Conservation (phyloP, 2,113 vertebrate species). For the Daboia siamensis region DNA sequence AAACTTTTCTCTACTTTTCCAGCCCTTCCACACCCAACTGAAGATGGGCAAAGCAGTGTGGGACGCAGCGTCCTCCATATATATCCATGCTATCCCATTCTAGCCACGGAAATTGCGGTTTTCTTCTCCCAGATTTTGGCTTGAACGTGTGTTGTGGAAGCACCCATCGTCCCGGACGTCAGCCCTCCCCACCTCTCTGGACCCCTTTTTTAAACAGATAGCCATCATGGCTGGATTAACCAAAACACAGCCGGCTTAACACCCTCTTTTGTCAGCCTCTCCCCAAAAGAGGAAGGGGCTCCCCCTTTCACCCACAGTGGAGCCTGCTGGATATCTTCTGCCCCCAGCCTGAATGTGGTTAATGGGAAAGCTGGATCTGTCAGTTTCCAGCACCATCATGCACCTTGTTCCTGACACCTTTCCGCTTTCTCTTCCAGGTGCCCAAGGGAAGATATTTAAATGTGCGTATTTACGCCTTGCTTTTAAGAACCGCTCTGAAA, state of each 20-base stretch:
- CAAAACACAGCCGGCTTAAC: background rate
- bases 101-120: background rate
- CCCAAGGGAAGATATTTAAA: background rate
- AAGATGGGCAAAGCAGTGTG: background rate
- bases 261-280: background rate
- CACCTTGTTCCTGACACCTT: background rate
- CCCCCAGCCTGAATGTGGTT: background rate
- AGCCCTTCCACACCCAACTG: too few relatives aligned
- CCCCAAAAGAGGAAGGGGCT: too few relatives aligned
- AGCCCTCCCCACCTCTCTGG: background rate
- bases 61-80: accelerated
- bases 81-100: too few relatives aligned
- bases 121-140: background rate
- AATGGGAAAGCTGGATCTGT: background rate
- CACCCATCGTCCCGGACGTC: background rate
- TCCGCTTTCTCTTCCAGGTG: too few relatives aligned
- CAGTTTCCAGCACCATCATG: background rate
- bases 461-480: background rate
- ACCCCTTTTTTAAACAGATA: background rate
- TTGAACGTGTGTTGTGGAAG: background rate
- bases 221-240: background rate
- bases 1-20: background rate
- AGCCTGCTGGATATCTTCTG: background rate
- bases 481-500: background rate
- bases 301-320: background rate